phyloP scores from a whole-genome alignment of 2,888 invertebrate genomes.

The Phyto melanocephala region DNA sequence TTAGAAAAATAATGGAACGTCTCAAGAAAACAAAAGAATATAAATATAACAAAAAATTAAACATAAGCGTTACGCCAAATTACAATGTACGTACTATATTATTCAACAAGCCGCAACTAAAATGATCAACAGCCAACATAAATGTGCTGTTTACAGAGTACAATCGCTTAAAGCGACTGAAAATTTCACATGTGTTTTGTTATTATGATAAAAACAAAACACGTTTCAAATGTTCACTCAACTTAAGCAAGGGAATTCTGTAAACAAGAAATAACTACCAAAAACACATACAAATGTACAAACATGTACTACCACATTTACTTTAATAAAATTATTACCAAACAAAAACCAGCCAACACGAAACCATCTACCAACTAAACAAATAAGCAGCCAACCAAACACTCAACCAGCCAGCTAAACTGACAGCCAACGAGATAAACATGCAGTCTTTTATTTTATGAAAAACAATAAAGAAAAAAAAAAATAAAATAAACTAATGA shows the following conservation, averaged over 20 bases:
- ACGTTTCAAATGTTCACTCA: too few species aligned
- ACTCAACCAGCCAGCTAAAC: not conserved
- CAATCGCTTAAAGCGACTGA: too few species aligned
- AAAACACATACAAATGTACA: not conserved
- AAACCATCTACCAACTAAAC: not conserved
- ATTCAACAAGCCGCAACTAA: slow-evolving; percentile 77
- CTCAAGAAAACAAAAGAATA: slow-evolving; percentile 35
- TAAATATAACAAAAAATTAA: slow-evolving; percentile 18
- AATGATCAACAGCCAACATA: slow-evolving; percentile 65
- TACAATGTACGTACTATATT: slow-evolving; percentile 68
- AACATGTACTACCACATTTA: not conserved
- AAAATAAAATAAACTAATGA: slow-evolving; percentile 59
- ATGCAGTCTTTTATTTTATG: not conserved
- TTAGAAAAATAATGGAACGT: slow-evolving; percentile 13
- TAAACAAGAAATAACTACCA: too few species aligned
- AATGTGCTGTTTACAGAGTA: too few species aligned
- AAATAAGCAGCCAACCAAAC: slow-evolving; percentile 11
- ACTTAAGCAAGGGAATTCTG: too few species aligned
- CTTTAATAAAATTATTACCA: slow-evolving; percentile 12
- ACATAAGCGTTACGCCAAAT: slow-evolving; percentile 67
- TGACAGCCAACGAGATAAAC: slow-evolving; percentile 21
- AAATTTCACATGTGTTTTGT: too few species aligned
- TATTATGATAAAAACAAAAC: too few species aligned
- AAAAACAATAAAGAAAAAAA: slow-evolving; percentile 6
- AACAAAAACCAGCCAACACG: not conserved